phyloP scores from a whole-genome alignment of 2,113 vertebrate species.

The Labeo catla region DNA sequence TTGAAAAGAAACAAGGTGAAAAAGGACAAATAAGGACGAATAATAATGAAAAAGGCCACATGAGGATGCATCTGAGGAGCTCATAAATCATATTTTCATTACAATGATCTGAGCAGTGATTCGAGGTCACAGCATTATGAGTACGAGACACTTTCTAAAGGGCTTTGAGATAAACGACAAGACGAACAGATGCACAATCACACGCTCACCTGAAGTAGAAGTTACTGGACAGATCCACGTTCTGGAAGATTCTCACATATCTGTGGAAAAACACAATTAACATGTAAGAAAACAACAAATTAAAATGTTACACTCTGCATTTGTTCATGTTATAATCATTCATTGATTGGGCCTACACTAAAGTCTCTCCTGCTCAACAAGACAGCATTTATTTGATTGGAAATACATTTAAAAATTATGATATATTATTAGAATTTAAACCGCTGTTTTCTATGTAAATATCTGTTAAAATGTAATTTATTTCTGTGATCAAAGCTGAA shows the following conservation, averaged over 20 bases:
- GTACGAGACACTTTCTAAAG: neutral
- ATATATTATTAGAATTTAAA: no score
- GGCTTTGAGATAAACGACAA: neutral
- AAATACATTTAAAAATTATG: neutral
- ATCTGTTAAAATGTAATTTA: no score
- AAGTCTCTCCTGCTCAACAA: neutral
- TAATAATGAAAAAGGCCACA: neutral
- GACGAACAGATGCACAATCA: neutral
- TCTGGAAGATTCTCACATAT: conserved; percentile 97
- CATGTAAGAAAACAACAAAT: no score
- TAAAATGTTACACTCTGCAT: neutral
- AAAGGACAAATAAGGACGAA: neutral
- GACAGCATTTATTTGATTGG: neutral
- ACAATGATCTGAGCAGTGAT: neutral
- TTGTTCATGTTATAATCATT: neutral
- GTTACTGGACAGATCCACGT: conserved; percentile 97
- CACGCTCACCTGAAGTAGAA: conserved; percentile 94
- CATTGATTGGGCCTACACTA: neutral
- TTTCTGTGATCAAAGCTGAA: no score
- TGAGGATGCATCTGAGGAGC: neutral
- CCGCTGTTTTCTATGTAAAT: no score
- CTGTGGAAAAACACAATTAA: conserved; percentile 65
- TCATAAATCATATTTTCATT: conserved; percentile 4
- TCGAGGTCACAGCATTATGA: neutral
- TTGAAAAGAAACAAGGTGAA: neutral